Conservation (phyloP, 2,113 vertebrate species). For the Gopherus flavomarginatus region DNA sequence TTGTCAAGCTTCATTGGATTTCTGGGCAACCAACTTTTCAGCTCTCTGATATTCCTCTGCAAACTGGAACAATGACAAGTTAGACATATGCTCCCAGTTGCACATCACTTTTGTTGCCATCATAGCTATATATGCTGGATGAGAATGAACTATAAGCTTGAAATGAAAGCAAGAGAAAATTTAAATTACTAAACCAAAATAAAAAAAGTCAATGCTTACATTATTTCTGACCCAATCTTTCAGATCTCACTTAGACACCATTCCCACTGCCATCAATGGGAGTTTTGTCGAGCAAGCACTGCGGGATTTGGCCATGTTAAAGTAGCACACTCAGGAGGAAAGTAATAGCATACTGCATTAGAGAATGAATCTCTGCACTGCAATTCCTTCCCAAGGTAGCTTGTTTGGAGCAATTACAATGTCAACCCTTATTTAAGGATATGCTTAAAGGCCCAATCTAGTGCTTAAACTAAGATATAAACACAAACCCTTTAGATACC, state of each 20-base stretch:
- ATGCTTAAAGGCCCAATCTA: not conserved
- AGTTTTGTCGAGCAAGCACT: not conserved
- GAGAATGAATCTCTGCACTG: not conserved
- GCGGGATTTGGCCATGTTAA: not conserved
- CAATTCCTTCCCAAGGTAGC: not conserved
- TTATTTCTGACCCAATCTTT: not conserved
- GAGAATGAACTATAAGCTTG: not conserved
- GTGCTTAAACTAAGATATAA: not conserved
- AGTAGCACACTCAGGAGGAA: not conserved
- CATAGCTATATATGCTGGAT: rapidly evolving
- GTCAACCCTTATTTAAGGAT: not conserved
- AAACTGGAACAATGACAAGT: constrained; percentile 78
- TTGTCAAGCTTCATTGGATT: constrained; percentile 99
- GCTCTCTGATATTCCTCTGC: constrained; percentile 88
- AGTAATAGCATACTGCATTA: not conserved
- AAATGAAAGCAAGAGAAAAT: not conserved
- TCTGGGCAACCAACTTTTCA: constrained; percentile 94
- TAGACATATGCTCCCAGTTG: rapidly evolving
- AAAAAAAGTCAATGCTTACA: not conserved
- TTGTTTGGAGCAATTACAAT: not conserved
- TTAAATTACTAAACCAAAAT: not conserved
- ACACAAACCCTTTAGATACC: not conserved
- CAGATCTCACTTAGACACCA: rapidly evolving
- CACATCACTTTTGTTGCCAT: not conserved
- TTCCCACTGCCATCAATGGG: not conserved